Base-by-base conservation (phyloP, 2,797 vertebrate species). In the Peromyscus nudipes region DNA sequence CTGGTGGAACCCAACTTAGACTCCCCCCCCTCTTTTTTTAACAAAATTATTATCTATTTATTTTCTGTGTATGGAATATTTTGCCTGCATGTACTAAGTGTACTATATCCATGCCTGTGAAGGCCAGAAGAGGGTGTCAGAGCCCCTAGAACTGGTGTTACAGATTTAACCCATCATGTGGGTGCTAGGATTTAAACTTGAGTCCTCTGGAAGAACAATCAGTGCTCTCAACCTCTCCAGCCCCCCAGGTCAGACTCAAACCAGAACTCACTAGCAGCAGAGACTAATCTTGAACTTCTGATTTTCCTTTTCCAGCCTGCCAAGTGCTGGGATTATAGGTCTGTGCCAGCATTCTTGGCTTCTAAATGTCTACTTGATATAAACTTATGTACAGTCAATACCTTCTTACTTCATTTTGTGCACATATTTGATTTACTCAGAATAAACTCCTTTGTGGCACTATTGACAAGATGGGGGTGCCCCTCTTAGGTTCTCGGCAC, bases 361-460 rank as follows among this genome's bases (percentile, higher is more conserved):
- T 60, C 49, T 75, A 31, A 19, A 21, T 75, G 37, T 60, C 43
- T 65, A 34, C 21, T 52, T 83, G 23, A 46, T 82, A 60, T 16
- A 82, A 84, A 79, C 3, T 88, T 69, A 52, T 19, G 29, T 89
- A 19, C 16, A 80, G 37, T 37, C 85, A 91, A 89, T 65, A 37
- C 8, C 4, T 81, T 65, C 10, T 67, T 67, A 49, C 31, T 73
- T 89, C 43, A 62, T 60, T 85, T 64, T 89, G 67, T 81, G 43
- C 9, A n/a, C 27, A 55, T 89, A 75, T 94, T 80, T 91, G 93
- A 67, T 55, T 88, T 88, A 76, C 75, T 96, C 86, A 55, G 0
- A 92, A 23, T 80, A 76, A 91, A 71, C 34, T 86, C 23, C 62
- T 95, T 46, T 85, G 40, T 96, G 60, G 25, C 69, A 43, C 65